Conservation (phyloP, 1,140 invertebrate species). For the Pseudomyrmex gracilis region DNA sequence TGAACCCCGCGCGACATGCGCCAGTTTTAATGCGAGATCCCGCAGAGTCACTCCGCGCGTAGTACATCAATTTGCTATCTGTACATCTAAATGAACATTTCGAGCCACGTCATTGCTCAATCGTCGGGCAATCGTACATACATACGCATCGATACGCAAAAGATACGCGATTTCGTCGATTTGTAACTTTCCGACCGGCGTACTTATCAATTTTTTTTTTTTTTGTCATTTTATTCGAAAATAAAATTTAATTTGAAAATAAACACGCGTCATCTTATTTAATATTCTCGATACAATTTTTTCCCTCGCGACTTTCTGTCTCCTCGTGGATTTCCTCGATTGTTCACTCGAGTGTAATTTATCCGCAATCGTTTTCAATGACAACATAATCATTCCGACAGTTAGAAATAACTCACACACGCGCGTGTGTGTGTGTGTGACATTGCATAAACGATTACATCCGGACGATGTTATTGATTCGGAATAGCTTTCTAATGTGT, state of each 20-base stretch:
- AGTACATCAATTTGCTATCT: constrained; percentile 51
- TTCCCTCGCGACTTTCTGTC: neutral
- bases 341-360: constrained; percentile 6
- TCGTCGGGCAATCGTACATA: constrained; percentile 12
- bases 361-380: neutral
- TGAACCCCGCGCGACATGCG: constrained; percentile 26
- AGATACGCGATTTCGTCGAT: constrained; percentile 22
- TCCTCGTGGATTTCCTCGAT: neutral
- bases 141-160: constrained; percentile 14
- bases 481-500: constrained; percentile 35
- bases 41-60: constrained; percentile 39
- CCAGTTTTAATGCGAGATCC: constrained; percentile 38
- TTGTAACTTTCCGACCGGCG: neutral
- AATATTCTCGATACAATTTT: neutral
- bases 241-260: neutral
- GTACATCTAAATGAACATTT: constrained; percentile 55
- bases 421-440: no score
- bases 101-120: constrained; percentile 50
- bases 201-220: neutral
- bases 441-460: constrained; percentile 12
- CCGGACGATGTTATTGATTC: constrained; percentile 37
- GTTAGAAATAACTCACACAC: constrained; percentile 4
- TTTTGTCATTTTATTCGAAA: neutral
- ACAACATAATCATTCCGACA: neutral
- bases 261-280: no score